These are phyloP conservation scores for Drosophila anomelani DNA, from an alignment of 2,888 invertebrate genomes.

Conservation along the genomic window DNA sequence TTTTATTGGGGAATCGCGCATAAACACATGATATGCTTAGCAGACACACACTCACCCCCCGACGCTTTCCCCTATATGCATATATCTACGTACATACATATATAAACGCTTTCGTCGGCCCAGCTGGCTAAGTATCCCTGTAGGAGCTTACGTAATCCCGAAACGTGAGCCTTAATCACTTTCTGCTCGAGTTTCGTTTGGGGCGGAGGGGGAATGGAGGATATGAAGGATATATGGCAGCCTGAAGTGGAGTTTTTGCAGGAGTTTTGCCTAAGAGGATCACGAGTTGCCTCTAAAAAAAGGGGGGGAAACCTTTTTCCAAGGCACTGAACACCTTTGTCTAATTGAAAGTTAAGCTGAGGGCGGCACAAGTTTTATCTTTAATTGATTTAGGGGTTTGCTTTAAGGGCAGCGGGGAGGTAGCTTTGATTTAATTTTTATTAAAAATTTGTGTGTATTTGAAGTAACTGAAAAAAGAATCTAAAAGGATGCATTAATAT, in stretches of 20 bases:
- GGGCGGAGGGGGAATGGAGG: background rate
- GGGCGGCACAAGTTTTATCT: background rate
- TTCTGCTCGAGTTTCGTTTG: slow-evolving; percentile 43
- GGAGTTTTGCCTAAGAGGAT: slow-evolving; percentile 38
- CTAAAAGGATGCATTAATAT: background rate
- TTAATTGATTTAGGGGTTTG: slow-evolving; percentile 20
- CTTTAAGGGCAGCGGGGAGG: background rate
- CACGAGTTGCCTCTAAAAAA: slow-evolving; percentile 18
- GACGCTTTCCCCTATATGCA: slow-evolving; percentile 7
- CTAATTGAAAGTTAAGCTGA: slow-evolving; percentile 19
- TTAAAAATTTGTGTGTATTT: background rate
- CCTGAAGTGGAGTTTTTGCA: slow-evolving; percentile 41
- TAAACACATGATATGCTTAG: slow-evolving; percentile 75
- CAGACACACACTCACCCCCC: slow-evolving; percentile 37
- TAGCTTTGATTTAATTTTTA: background rate
- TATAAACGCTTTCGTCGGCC: slow-evolving; percentile 7
- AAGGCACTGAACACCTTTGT: slow-evolving; percentile 5
- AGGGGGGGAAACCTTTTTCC: slow-evolving; percentile 12
- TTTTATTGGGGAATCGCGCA: slow-evolving; percentile 57
- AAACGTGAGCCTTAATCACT: slow-evolving; percentile 64
- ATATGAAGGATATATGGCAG: background rate
- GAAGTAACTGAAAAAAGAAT: background rate
- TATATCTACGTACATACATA: background rate
- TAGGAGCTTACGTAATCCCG: slow-evolving; percentile 76
- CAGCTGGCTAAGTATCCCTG: slow-evolving; percentile 70